Conservation (phyloP, 2,113 vertebrate genomes). For the Muscicapa adusta region DNA sequence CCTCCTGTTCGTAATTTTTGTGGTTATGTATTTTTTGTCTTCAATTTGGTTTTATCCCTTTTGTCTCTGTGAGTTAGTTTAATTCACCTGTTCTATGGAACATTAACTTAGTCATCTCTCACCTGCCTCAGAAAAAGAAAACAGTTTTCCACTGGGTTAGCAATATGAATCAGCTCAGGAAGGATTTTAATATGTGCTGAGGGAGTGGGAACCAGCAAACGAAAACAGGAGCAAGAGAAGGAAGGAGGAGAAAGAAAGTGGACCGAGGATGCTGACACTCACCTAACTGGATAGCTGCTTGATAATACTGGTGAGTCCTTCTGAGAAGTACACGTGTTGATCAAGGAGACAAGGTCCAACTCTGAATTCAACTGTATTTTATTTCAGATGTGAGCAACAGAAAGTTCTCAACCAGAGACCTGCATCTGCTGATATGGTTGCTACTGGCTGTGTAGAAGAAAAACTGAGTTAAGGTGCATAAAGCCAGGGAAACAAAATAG, state of each 20-base stretch:
- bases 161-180: background rate
- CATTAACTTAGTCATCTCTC: background rate
- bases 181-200: background rate
- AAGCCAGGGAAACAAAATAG: background rate
- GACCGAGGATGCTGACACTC: background rate
- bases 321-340: background rate
- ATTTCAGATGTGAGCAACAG: background rate
- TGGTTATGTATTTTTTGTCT: background rate
- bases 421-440: background rate
- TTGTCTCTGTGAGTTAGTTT: fast-evolving
- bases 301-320: background rate
- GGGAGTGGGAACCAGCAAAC: background rate
- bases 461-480: background rate
- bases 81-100: background rate
- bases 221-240: background rate
- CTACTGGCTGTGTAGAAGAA: background rate
- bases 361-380: background rate
- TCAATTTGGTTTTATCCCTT: background rate
- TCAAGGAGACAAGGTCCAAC: background rate
- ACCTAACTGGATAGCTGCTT: background rate
- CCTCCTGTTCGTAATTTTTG: background rate
- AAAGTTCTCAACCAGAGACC: background rate
- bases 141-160: background rate
- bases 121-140: background rate
- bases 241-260: background rate